Conservation (phyloP, 1,140 invertebrate genomes). For the Tetramorium simillimum region DNA sequence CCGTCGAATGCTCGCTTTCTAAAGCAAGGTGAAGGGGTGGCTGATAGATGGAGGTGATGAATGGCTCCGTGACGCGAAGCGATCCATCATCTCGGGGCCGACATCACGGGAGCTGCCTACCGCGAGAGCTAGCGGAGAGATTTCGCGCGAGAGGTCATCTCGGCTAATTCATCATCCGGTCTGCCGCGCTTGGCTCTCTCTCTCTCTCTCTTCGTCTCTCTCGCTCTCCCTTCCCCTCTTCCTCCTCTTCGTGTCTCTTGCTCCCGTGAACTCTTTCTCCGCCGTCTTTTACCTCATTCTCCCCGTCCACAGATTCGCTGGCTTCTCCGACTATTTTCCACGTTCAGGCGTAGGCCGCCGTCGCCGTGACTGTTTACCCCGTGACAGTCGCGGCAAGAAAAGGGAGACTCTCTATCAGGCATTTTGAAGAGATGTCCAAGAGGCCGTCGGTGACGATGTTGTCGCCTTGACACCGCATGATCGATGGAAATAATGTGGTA, state of each 20-base stretch:
- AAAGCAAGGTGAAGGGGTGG: slow-evolving; percentile 83
- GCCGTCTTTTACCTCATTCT: slow-evolving; percentile 48
- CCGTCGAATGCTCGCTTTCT: slow-evolving; percentile 84
- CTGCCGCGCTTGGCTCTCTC: slow-evolving; percentile 74
- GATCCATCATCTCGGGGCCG: slow-evolving; percentile 84
- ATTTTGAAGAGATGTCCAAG: slow-evolving; percentile 57
- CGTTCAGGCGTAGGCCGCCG: slow-evolving; percentile 45
- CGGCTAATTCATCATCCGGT: slow-evolving; percentile 84
- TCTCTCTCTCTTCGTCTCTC: not conserved
- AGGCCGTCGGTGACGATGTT: slow-evolving; percentile 57
- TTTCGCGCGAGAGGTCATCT: slow-evolving; percentile 84
- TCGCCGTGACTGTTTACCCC: slow-evolving; percentile 39
- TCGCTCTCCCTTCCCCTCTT: not conserved
- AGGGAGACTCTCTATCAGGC: slow-evolving; percentile 55
- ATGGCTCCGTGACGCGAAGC: slow-evolving; percentile 83
- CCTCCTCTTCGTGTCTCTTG: not conserved
- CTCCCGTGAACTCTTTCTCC: slow-evolving; percentile 53
- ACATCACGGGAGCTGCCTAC: slow-evolving; percentile 82
- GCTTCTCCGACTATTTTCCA: slow-evolving; percentile 46
- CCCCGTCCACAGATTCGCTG: slow-evolving; percentile 28
- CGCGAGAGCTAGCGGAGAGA: slow-evolving; percentile 81
- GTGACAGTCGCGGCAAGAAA: slow-evolving; percentile 51
- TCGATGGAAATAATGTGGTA: slow-evolving; percentile 72
- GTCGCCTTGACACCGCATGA: slow-evolving; percentile 67
- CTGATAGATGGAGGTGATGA: slow-evolving; percentile 85